Percentiles rank a stretch among this genome's conserved stretches.
Evolutionary conservation across 2,113 vertebrate genomes (phyloP).

Genomic region (Melanerpes aurifrons): DNA sequence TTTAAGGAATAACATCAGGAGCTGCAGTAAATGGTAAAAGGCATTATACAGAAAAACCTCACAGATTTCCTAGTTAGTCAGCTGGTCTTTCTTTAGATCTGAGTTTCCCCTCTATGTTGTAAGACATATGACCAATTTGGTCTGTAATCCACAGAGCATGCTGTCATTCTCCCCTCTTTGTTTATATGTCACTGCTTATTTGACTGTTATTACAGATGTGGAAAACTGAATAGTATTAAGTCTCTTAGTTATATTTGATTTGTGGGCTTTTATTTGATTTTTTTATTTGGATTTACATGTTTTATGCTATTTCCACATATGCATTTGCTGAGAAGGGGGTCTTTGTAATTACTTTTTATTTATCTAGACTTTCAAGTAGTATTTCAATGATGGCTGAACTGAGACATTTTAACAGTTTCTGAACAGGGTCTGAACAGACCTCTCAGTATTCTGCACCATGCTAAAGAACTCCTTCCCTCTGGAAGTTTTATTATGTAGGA

Average conservation of each 20-base stretch:
- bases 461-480: slow-evolving; percentile 64
- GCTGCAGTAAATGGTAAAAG: slow-evolving; percentile 37
- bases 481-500: slow-evolving; percentile 79
- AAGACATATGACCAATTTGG: slow-evolving; percentile 42
- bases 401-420: slow-evolving; percentile 56
- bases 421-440: slow-evolving; percentile 39
- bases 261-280: neutral
- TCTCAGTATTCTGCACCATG: slow-evolving; percentile 64
- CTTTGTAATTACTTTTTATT: slow-evolving; percentile 73
- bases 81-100: slow-evolving; percentile 7
- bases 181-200: slow-evolving; percentile 19
- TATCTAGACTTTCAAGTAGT: slow-evolving; percentile 72
- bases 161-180: slow-evolving; percentile 5
- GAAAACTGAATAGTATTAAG: slow-evolving; percentile 55
- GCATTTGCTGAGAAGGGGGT: slow-evolving; percentile 52
- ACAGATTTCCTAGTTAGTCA: slow-evolving; percentile 6
- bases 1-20: slow-evolving; percentile 31
- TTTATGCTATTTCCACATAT: slow-evolving; percentile 54
- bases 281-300: slow-evolving; percentile 9
- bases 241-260: slow-evolving; percentile 43
- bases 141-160: slow-evolving; percentile 24
- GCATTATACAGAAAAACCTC: neutral
- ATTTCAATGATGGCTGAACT: slow-evolving; percentile 67
- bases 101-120: neutral
- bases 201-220: slow-evolving; percentile 48